phyloP scores from a whole-genome alignment of 2,797 vertebrate species.

The Micromesistius poutassou region DNA sequence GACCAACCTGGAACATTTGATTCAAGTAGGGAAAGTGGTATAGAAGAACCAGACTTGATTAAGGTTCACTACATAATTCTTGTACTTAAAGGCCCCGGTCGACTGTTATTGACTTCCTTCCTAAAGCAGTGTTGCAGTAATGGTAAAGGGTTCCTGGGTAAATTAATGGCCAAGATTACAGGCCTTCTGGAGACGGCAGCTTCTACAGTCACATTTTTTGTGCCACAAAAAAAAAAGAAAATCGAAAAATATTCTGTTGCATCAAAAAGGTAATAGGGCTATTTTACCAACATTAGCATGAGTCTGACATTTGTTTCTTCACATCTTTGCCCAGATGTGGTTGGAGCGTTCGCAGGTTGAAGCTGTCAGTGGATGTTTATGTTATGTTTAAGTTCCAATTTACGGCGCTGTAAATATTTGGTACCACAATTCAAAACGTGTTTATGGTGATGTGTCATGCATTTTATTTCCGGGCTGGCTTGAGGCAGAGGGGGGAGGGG shows the following conservation, averaged over 20 bases:
- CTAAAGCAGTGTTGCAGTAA: background rate
- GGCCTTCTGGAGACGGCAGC: background rate
- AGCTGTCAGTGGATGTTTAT: background rate
- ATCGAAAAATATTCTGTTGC: conserved; percentile 26
- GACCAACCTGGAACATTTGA: background rate
- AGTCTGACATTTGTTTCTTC: background rate
- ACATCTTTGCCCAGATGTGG: conserved; percentile 5
- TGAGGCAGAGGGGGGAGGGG: too few species aligned
- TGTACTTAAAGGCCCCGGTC: background rate
- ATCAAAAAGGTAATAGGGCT: conserved; percentile 30
- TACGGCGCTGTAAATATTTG: background rate
- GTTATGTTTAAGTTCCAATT: background rate
- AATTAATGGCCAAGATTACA: background rate
- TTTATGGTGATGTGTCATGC: background rate
- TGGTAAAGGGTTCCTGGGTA: background rate
- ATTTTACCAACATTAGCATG: background rate
- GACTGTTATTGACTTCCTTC: background rate
- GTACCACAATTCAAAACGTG: background rate
- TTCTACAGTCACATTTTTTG: conserved; percentile 6
- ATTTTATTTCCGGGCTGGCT: background rate
- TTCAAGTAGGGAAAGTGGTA: background rate
- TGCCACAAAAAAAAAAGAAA: conserved; percentile 18
- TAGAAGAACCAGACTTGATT: background rate
- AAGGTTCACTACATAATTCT: background rate
- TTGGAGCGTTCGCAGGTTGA: conserved; percentile 6